These are phyloP conservation scores for Pollachius pollachius DNA, from an alignment of 2,113 vertebrate species.

Conservation along the genomic window DNA sequence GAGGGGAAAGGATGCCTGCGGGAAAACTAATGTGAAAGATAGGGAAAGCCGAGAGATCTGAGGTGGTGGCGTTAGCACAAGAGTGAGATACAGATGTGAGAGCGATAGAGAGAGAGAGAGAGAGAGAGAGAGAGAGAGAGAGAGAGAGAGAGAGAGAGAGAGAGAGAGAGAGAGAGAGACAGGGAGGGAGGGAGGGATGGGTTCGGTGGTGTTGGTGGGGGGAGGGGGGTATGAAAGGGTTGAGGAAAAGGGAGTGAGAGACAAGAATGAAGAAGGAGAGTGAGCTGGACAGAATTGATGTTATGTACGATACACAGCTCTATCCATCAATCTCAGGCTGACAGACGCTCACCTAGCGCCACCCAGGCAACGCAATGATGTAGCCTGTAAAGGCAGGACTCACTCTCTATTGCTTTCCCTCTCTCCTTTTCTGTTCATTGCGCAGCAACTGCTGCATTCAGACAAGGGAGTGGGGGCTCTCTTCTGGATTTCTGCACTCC, in stretches of 20 bases:
- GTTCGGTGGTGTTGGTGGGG: too few relatives aligned
- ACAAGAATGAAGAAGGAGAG: conserved; percentile 38
- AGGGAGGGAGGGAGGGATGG: neutral
- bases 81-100: neutral
- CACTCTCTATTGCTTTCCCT: conserved; percentile 5
- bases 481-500: conserved; percentile 46
- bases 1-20: conserved; percentile 49
- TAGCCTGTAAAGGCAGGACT: conserved; percentile 37
- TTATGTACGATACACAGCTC: conserved; percentile 51
- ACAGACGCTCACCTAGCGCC: conserved; percentile 44
- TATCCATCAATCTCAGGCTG: conserved; percentile 53
- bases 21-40: conserved; percentile 58
- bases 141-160: neutral
- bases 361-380: conserved; percentile 40
- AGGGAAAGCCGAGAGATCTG: conserved; percentile 47
- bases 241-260: conserved; percentile 1
- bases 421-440: conserved; percentile 23
- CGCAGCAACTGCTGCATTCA: conserved; percentile 46
- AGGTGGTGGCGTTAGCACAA: conserved; percentile 22
- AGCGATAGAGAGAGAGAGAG: neutral
- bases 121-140: conserved; percentile 1
- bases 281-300: conserved; percentile 61
- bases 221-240: too few relatives aligned
- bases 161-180: conserved; percentile 1
- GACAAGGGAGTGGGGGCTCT: conserved; percentile 45